Conservation (phyloP, 2,797 vertebrate species). For the Odontamblyopus lacepedii region DNA sequence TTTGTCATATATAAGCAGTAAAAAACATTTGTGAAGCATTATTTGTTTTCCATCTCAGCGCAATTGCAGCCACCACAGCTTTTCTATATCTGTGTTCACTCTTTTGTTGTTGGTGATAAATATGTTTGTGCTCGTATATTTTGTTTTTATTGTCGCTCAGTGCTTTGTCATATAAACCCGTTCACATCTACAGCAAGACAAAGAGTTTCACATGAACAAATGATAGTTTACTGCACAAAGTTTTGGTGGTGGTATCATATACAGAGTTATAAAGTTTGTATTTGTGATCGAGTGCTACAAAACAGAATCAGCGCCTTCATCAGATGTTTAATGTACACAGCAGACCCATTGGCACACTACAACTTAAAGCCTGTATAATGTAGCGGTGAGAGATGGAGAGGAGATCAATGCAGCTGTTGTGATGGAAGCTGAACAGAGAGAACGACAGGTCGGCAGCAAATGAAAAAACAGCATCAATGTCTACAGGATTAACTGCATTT, state of each 20-base stretch:
- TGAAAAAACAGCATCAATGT: conserved; percentile 38
- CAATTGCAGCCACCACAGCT: neutral
- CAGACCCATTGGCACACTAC: neutral
- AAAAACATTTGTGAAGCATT: neutral
- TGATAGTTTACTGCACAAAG: neutral
- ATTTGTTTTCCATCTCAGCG: neutral
- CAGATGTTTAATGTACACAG: neutral
- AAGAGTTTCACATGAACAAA: neutral
- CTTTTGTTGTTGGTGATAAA: neutral
- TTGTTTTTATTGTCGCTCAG: neutral
- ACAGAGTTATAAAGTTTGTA: neutral
- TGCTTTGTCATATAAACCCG: neutral
- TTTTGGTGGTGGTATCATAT: neutral
- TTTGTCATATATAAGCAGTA: neutral
- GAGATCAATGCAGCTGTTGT: conserved; percentile 32
- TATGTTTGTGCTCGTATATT: neutral
- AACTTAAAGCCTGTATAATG: neutral
- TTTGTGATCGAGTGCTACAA: neutral
- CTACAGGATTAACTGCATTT: conserved; percentile 13
- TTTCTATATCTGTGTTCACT: neutral
- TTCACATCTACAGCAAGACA: neutral
- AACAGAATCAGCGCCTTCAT: neutral
- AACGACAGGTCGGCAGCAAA: conserved; percentile 38
- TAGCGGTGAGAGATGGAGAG: conserved; percentile 5
- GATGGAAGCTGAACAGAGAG: conserved; percentile 33